Base-by-base conservation (phyloP, 2,888 invertebrate species). In the Aphidius colemani region DNA sequence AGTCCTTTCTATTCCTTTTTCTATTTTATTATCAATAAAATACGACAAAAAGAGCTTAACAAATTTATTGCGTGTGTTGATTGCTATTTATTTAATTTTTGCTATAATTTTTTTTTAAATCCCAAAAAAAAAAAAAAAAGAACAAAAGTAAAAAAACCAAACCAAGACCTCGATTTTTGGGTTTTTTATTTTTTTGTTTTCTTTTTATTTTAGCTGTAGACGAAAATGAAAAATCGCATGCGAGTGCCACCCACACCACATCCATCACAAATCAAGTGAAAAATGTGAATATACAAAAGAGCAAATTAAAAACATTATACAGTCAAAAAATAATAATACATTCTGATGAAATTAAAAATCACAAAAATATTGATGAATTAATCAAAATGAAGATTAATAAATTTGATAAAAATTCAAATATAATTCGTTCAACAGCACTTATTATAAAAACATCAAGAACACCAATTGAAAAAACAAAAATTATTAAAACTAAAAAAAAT, bases 281-380 rank as follows among this genome's bases (percentile, higher is more conserved):
- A 78, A 79, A 76, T 71, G 69, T 70, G 77, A 80, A 79, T 75
- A 76, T 75, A 71, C 76, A 77, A 71, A 80, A 78, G 77, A 79
- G 75, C 73, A 79, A 78, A 74, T 72, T 72, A 64, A 65, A 72
- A 73, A 72, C 77, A 69, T 77, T 81, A 72, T 78, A 75, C 77
- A 81, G 78, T 80, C 79, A 79, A 71, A 81, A 74, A 76, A 81
- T 82, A 79, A 78, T 82, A 68, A 82, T 82, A 78, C 78, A 76
- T 72, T 76, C 79, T 61, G 80, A 81, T 59, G 82, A 82, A 66
- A 74, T 82, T 67, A 70, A 69, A 61, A 80, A 78, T 50, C 5
- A 30, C 5, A 74, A 74, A 70, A 77, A 79, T 70, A 79, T 82
- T 71, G 76, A 77, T 71, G 76, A 75, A 69, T 74, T 82, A 66